These are phyloP conservation scores for Phenganax marumi DNA, from an alignment of 92 coral and sea anemone species.

Conservation along the genomic window DNA sequence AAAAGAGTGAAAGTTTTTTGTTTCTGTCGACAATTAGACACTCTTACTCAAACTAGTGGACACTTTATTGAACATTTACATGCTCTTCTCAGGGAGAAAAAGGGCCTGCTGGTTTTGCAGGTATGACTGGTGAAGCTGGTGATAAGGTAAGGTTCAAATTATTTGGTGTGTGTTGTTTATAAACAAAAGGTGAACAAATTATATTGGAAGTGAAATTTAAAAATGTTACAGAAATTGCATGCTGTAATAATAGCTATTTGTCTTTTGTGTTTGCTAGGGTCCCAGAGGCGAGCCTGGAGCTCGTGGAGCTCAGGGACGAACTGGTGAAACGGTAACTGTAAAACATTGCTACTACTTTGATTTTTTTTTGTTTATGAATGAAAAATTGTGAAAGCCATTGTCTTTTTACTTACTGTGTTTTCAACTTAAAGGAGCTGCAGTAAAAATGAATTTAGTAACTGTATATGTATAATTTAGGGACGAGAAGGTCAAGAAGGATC, in stretches of 20 bases:
- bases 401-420: too few relatives aligned
- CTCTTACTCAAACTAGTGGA: too few relatives aligned
- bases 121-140: conserved; percentile 21
- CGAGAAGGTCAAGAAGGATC: conserved; percentile 21
- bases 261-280: conserved; percentile 48
- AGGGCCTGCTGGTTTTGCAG: conserved; percentile 20
- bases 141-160: conserved; percentile 13
- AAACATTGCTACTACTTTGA: neutral
- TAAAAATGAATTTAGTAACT: too few relatives aligned
- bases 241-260: neutral
- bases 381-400: too few relatives aligned
- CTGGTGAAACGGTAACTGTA: conserved; percentile 61
- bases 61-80: neutral
- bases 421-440: too few relatives aligned
- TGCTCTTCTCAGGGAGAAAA: conserved; percentile 1
- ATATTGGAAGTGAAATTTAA: neutral
- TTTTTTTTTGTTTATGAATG: neutral
- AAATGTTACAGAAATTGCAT: neutral
- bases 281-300: conserved; percentile 71
- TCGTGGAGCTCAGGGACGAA: conserved; percentile 60
- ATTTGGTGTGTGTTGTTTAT: neutral
- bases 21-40: too few relatives aligned
- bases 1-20: neutral
- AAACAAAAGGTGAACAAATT: neutral
- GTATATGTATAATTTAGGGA: conserved; percentile 7